Conservation (phyloP, 2,113 vertebrate species). For the Alaudala cheleensis region DNA sequence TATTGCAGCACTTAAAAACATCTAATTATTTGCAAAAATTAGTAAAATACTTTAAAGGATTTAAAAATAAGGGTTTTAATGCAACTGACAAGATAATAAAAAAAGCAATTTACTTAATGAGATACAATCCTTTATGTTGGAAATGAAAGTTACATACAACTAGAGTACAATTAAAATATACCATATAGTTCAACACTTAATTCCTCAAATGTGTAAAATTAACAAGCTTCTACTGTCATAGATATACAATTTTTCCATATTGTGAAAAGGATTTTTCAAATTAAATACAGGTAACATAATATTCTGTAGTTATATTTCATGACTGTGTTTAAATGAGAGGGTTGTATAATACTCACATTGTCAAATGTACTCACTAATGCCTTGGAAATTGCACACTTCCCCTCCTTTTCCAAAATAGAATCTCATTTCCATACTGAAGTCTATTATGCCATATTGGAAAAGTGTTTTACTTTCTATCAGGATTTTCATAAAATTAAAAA, state of each 20-base stretch:
- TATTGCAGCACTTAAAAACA: constrained; percentile 71
- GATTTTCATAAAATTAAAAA: constrained; percentile 60
- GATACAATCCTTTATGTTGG: constrained; percentile 73
- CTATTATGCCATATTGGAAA: constrained; percentile 64
- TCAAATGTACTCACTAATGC: constrained; percentile 65
- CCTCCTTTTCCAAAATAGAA: constrained; percentile 58
- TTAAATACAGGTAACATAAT: constrained; percentile 72
- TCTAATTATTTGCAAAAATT: constrained; percentile 74
- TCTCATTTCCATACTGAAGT: constrained; percentile 69
- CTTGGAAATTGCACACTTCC: constrained; percentile 65
- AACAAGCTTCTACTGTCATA: constrained; percentile 75
- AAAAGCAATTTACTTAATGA: constrained; percentile 75
- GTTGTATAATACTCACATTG: constrained; percentile 69
- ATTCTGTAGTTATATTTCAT: constrained; percentile 63
- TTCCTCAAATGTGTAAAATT: constrained; percentile 75
- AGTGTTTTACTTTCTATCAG: constrained; percentile 47
- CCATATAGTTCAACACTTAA: constrained; percentile 75
- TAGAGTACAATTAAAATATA: constrained; percentile 76
- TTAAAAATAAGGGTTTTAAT: constrained; percentile 78
- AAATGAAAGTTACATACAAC: constrained; percentile 74
- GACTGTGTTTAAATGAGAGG: constrained; percentile 70
- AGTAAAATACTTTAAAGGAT: constrained; percentile 73
- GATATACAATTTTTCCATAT: constrained; percentile 73
- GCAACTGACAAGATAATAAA: constrained; percentile 74
- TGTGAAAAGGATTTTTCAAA: constrained; percentile 68